Percentiles rank a stretch among this genome's conserved stretches.
phyloP scores from a whole-genome alignment of 1,140 invertebrate genomes.

The Amphibalanus amphitrite region DNA sequence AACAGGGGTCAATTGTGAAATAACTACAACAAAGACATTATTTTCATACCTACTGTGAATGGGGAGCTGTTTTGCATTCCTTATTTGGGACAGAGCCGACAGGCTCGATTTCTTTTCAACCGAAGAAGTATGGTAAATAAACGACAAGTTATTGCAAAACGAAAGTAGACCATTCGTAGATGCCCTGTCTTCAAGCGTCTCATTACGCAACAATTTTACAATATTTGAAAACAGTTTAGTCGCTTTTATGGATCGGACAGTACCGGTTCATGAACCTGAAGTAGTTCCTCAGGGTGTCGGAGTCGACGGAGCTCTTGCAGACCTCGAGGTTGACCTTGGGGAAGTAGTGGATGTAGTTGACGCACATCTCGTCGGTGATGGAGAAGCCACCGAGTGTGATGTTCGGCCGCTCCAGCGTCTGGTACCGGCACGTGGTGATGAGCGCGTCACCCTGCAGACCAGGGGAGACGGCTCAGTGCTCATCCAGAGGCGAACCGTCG shows the following conservation, averaged over 20 bases:
- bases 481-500: no score
- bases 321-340: constrained; percentile 80
- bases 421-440: constrained; percentile 76
- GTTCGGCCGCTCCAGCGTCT: constrained; percentile 51
- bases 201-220: background rate
- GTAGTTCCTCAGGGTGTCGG: constrained; percentile 56
- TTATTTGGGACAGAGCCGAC: no score
- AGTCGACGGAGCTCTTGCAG: constrained; percentile 86
- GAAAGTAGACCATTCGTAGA: background rate
- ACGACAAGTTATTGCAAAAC: background rate
- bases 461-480: no score
- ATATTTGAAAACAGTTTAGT: background rate
- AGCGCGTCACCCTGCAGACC: constrained; percentile 68
- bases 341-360: constrained; percentile 98
- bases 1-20: constrained; percentile 10
- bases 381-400: constrained; percentile 80
- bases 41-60: no score
- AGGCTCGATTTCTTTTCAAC: no score
- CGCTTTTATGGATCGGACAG: constrained; percentile 22
- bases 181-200: background rate
- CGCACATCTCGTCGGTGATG: constrained; percentile 99
- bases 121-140: no score
- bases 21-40: background rate
- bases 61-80: no score
- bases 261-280: constrained; percentile 71